These are phyloP conservation scores for Dyspetes luteomarginatus DNA, from an alignment of 2,888 invertebrate genomes.

Conservation along the genomic window DNA sequence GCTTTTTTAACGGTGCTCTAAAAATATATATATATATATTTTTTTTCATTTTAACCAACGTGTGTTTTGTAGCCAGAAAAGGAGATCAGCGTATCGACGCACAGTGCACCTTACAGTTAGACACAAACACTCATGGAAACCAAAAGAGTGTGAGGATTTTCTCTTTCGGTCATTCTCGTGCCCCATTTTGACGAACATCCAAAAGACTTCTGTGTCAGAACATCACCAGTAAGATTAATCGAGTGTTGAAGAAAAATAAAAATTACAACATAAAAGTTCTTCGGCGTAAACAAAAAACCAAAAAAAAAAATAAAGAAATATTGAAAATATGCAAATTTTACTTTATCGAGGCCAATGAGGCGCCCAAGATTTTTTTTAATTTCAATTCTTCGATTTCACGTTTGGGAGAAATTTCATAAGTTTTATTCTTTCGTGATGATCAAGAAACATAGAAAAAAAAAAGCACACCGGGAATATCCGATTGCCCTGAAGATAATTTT, in stretches of 20 bases:
- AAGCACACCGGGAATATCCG: conserved; percentile 4
- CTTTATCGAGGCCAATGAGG: no score
- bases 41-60: conserved; percentile 57
- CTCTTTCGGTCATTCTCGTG: conserved; percentile 49
- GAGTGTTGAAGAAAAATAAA: conserved; percentile 31
- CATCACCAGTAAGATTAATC: conserved; percentile 68
- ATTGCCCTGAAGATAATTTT: conserved; percentile 6
- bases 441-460: not conserved
- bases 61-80: conserved; percentile 57
- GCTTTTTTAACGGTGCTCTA: conserved; percentile 34
- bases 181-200: conserved; percentile 50
- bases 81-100: conserved; percentile 38
- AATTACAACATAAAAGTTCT: not conserved
- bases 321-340: no score
- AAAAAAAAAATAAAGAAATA: not conserved
- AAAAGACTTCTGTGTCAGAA: conserved; percentile 55
- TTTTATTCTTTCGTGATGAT: not conserved
- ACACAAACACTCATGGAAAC: conserved; percentile 67
- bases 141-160: conserved; percentile 60
- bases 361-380: no score
- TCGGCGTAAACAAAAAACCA: not conserved
- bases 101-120: conserved; percentile 75
- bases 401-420: no score
- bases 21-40: not conserved
- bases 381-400: no score